Conservation (phyloP, 2,888 invertebrate species). For the Ochropleura leucogaster region DNA sequence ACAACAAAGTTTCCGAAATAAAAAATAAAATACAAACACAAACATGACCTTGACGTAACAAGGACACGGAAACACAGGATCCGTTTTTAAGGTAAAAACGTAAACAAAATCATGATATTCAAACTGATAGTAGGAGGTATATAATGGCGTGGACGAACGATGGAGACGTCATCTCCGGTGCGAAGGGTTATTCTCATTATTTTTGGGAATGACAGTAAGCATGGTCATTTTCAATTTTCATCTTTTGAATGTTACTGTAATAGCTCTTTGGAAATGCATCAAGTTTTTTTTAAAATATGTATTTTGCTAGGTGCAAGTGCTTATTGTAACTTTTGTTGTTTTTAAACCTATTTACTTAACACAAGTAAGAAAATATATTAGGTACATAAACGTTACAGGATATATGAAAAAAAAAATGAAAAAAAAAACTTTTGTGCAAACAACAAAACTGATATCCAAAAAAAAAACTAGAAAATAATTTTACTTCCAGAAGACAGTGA, state of each 20-base stretch:
- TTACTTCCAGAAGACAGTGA: too few relatives aligned
- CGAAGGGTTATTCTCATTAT: slow-evolving; percentile 45
- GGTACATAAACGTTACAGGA: too few relatives aligned
- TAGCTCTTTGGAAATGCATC: slow-evolving; percentile 12
- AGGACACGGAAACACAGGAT: slow-evolving; percentile 3
- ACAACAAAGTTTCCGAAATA: background rate
- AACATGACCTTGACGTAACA: slow-evolving; percentile 16
- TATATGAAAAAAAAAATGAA: too few relatives aligned
- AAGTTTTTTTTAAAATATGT: background rate
- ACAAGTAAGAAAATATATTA: too few relatives aligned
- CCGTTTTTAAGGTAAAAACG: slow-evolving; percentile 9
- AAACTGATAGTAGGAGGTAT: slow-evolving; percentile 25
- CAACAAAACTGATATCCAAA: too few relatives aligned
- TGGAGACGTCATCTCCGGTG: slow-evolving; percentile 41
- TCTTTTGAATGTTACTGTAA: background rate
- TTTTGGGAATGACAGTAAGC: slow-evolving; percentile 28
- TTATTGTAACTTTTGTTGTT: background rate
- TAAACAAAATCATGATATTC: slow-evolving; percentile 25
- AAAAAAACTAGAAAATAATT: too few relatives aligned
- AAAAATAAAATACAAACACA: background rate
- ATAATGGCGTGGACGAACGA: slow-evolving; percentile 35
- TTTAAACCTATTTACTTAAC: too few relatives aligned
- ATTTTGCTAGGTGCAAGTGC: background rate
- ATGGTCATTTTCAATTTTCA: slow-evolving; percentile 21
- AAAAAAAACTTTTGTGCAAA: too few relatives aligned